Evolutionary conservation across 1,140 invertebrate genomes (phyloP).

Genomic region (Nylanderia fulva): DNA sequence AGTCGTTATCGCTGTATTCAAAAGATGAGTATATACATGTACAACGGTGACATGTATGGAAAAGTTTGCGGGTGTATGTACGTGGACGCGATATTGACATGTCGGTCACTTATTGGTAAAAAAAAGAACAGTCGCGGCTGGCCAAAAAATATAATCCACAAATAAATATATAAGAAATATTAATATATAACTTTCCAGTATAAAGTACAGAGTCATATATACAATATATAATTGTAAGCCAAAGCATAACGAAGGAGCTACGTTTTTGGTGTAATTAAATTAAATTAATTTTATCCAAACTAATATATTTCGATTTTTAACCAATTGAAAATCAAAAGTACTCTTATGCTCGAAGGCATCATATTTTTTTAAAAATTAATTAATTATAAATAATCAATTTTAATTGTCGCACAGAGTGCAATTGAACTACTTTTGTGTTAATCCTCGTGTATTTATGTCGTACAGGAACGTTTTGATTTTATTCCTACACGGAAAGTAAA

Average conservation of each 20-base stretch:
- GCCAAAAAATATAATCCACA: conserved; percentile 25
- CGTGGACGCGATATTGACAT: conserved; percentile 53
- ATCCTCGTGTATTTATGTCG: not conserved
- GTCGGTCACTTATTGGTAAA: conserved; percentile 49
- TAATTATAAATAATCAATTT: not conserved
- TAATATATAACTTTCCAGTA: not conserved
- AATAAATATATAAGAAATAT: no score
- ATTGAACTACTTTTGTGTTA: not conserved
- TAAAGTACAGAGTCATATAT: no score
- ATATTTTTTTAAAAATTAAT: not conserved
- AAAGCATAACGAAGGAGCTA: not conserved
- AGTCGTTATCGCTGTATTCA: conserved; percentile 59
- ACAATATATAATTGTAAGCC: not conserved
- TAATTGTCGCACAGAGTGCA: not conserved
- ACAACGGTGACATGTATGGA: conserved; percentile 27
- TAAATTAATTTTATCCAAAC: no score
- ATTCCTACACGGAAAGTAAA: not conserved
- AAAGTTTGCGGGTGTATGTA: conserved; percentile 31
- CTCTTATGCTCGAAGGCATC: not conserved
- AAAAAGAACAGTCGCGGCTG: conserved; percentile 7
- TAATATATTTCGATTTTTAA: conserved; percentile 8
- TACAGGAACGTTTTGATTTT: not conserved
- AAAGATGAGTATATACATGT: conserved; percentile 56
- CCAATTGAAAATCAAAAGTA: not conserved
- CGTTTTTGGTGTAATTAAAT: conserved; percentile 1